phyloP scores from a whole-genome alignment of 2,113 vertebrate species.

The Entelurus aequoreus region DNA sequence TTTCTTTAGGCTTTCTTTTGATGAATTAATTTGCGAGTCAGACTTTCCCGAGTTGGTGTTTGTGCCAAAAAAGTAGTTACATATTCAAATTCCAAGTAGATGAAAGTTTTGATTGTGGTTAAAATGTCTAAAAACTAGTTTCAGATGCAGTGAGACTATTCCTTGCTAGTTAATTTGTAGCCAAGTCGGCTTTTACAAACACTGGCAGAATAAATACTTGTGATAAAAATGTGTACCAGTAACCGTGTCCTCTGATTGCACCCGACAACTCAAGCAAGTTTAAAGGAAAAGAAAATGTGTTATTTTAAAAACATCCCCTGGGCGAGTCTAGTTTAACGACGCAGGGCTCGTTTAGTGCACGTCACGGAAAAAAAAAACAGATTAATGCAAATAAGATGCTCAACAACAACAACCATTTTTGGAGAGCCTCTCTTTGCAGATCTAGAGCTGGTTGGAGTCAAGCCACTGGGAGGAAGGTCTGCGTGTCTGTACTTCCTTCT shows the following conservation, averaged over 20 bases:
- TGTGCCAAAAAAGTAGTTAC: no score
- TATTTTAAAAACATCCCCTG: not conserved
- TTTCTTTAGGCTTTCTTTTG: no score
- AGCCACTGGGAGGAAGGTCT: not conserved
- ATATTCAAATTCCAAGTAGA: no score
- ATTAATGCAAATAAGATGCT: slow-evolving; percentile 10
- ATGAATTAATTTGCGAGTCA: no score
- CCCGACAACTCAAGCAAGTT: not conserved
- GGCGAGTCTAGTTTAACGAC: not conserved
- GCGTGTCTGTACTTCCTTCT: not conserved
- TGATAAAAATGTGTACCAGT: not conserved
- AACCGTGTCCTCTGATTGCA: not conserved
- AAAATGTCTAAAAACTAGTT: no score
- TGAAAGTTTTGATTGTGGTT: no score
- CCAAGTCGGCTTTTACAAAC: not conserved
- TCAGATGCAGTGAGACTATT: not conserved
- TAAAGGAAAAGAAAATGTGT: not conserved
- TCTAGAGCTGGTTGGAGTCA: no score
- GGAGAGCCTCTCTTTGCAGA: no score
- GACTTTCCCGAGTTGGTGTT: no score
- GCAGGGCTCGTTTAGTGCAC: not conserved
- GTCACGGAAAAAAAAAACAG: not conserved
- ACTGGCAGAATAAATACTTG: not conserved
- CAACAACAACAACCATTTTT: not conserved
- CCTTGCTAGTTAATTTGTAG: slow-evolving; percentile 3